phyloP scores from a whole-genome alignment of 2,888 invertebrate species.

The Serrognathus titanus region DNA sequence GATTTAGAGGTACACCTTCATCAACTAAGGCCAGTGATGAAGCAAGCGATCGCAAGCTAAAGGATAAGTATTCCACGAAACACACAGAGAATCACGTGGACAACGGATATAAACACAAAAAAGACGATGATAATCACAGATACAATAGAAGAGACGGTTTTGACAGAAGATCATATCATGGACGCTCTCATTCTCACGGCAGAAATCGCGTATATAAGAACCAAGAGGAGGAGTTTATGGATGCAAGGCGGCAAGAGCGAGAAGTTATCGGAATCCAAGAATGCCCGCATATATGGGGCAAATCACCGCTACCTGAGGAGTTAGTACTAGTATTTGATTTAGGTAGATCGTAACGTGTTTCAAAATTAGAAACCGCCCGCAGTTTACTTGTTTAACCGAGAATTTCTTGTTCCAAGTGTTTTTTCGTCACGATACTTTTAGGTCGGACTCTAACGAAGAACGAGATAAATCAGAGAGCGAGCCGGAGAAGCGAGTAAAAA shows the following conservation, averaged over 20 bases:
- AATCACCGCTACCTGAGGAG: slow-evolving; percentile 68
- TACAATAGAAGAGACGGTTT: neutral
- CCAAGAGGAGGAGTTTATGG: slow-evolving; percentile 67
- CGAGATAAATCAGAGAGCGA: slow-evolving; percentile 32
- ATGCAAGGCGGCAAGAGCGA: slow-evolving; percentile 67
- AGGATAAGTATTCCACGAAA: slow-evolving; percentile 4
- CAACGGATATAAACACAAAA: neutral
- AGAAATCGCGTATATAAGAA: slow-evolving; percentile 6
- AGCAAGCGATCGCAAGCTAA: neutral
- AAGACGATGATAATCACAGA: neutral
- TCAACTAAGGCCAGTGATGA: neutral
- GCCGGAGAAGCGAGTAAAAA: slow-evolving; percentile 45
- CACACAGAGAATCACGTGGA: slow-evolving; percentile 4
- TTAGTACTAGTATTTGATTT: slow-evolving; percentile 1
- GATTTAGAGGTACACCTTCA: neutral
- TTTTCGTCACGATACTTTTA: slow-evolving; percentile 17
- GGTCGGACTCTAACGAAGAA: slow-evolving; percentile 42
- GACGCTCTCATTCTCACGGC: neutral
- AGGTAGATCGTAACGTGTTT: neutral
- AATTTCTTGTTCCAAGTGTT: too few species aligned
- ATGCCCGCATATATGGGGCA: slow-evolving; percentile 69
- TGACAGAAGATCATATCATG: slow-evolving; percentile 9
- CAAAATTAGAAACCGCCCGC: too few species aligned
- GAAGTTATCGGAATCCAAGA: slow-evolving; percentile 72
- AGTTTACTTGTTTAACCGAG: too few species aligned